Evolutionary conservation across 2,113 vertebrate species (phyloP), one percentile per base, ranked within the genome.

Genomic region (Ondatra zibethicus): DNA sequence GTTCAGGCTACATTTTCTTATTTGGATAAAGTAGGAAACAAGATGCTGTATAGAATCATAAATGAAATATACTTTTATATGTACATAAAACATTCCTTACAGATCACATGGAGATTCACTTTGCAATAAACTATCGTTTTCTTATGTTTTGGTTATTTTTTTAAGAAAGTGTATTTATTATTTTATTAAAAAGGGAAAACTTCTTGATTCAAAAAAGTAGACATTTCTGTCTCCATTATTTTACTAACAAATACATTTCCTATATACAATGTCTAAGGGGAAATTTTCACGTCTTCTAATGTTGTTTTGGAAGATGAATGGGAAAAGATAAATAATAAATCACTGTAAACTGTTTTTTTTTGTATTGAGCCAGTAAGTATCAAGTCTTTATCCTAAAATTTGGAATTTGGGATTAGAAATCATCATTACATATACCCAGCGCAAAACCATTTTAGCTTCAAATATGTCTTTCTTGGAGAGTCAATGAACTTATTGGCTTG

Each of bases 271-370:
- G n/a, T n/a, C 77, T 66, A 93, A 50, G 16, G 45, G 39, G 95
- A 52, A 94, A 93, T 82, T 73, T 25, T 9, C 55, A 80, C 55
- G 87, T 25, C 65, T 87, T 94, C 23, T 66, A 70, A 21, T 1
- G 3, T 68, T 96, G 50, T 77, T 93, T 94, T 91, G 31, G 14
- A 82, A 96, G n/a, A 27, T 42, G 92, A 68, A 73, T 70, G 12
- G 45, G 65, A 52, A 12, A 80, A 70, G 2, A 58, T 21, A 65
- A 4, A 14, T 31, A 42, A 72, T 47, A 86, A 61, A 58, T 29
- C 12, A 29, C 73, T 96, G 52, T 5, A 93, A 81, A 66, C 1
- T 89, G 42, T 88, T 93, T 96, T 88, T 78, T 78, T 97, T 27
- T 95, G n/a, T n/a, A 95, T 17, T 92, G 81, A 96, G 75, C 21